Percentiles rank a stretch among this genome's conserved stretches.
phyloP scores from a whole-genome alignment of 2,113 vertebrate genomes.

The Eonycteris spelaea region DNA sequence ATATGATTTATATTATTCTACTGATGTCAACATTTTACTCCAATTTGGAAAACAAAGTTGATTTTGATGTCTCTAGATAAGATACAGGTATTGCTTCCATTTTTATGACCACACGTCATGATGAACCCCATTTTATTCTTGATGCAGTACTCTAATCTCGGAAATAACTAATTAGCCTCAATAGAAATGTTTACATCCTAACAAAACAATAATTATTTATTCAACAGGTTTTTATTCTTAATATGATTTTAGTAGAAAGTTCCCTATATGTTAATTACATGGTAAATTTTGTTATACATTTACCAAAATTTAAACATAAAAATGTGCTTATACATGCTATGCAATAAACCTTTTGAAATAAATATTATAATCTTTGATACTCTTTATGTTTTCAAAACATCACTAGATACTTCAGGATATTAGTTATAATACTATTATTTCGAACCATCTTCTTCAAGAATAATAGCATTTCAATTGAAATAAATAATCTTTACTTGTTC shows the following conservation, averaged over 20 bases:
- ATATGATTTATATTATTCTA: background rate
- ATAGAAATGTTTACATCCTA: background rate
- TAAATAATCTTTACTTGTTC: background rate
- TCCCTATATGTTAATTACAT: background rate
- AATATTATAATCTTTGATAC: background rate
- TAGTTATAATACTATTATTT: background rate
- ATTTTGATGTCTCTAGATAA: background rate
- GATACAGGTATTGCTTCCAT: background rate
- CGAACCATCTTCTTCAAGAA: background rate
- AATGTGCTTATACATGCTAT: background rate
- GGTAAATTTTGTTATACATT: background rate
- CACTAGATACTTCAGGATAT: background rate
- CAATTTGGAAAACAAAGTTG: background rate
- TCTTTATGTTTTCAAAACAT: background rate
- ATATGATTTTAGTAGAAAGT: background rate
- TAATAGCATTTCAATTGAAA: background rate
- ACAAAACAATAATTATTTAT: background rate
- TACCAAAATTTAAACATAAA: background rate
- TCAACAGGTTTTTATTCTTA: background rate
- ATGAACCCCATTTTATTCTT: background rate
- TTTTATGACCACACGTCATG: background rate
- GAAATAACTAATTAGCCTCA: background rate
- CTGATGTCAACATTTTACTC: background rate
- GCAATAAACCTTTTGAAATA: background rate
- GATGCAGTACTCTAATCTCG: background rate